phyloP scores from a whole-genome alignment of 2,797 vertebrate genomes.

The Xyrichtys novacula region DNA sequence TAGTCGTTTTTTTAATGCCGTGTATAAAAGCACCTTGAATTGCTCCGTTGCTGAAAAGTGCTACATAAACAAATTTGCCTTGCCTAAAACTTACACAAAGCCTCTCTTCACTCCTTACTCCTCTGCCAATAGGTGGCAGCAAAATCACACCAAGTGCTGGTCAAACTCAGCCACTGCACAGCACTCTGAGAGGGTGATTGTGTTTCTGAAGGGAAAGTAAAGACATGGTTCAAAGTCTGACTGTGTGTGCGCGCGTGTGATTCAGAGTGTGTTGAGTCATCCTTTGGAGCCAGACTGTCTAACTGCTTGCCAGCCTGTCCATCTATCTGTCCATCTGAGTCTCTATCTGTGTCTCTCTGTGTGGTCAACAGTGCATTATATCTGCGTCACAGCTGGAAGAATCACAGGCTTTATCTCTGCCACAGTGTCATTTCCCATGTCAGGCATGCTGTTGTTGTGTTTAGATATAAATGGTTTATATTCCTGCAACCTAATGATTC shows the following conservation, averaged over 20 bases:
- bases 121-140: constrained; percentile 65
- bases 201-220: constrained; percentile 11
- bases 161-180: neutral
- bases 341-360: constrained; percentile 8
- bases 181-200: neutral
- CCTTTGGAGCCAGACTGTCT: constrained; percentile 29
- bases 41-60: too few species aligned
- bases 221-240: constrained; percentile 13
- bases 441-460: neutral
- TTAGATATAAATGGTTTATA: neutral
- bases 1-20: too few species aligned
- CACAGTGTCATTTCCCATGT: neutral
- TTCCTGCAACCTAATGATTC: neutral
- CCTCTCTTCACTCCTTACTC: neutral
- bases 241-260: neutral
- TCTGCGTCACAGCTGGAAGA: constrained; percentile 10
- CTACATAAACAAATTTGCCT: too few species aligned
- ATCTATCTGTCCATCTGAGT: constrained; percentile 13
- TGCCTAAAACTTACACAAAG: neutral
- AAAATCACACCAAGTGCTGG: constrained; percentile 14
- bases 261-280: constrained; percentile 7
- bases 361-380: constrained; percentile 5
- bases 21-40: too few species aligned
- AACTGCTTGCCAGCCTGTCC: constrained; percentile 11
- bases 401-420: constrained; percentile 1